A percentile compares a stretch with the other conserved stretches of the same genome.
Evolutionary conservation across 2,888 invertebrate genomes (phyloP).

Genomic region (Brachylomia viminalis): DNA sequence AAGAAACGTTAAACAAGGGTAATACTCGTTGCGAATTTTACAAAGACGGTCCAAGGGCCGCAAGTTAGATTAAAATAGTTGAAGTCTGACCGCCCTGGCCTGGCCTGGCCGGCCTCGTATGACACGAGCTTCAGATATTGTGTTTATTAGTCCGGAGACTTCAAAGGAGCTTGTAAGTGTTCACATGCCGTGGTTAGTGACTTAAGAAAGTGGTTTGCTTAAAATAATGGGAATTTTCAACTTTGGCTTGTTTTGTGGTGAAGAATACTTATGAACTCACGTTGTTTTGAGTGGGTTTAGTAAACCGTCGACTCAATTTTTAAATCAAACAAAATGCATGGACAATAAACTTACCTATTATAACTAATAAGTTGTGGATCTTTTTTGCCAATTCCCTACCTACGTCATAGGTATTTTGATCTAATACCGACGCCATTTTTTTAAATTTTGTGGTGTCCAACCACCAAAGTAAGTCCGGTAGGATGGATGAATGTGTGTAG

Average conservation of each 20-base stretch:
- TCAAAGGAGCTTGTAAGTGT: constrained; percentile 50
- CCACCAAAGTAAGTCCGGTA: too few relatives aligned
- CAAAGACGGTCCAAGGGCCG: constrained; percentile 74
- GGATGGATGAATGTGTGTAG: too few relatives aligned
- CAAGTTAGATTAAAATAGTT: constrained; percentile 87
- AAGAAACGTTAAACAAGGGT: constrained; percentile 79
- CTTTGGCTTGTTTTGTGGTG: constrained; percentile 1
- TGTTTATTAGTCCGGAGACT: constrained; percentile 66
- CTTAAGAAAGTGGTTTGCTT: constrained; percentile 37
- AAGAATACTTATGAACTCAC: not conserved
- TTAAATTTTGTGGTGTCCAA: too few relatives aligned
- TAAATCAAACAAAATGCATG: too few relatives aligned
- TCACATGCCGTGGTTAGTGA: constrained; percentile 20
- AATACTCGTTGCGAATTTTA: constrained; percentile 78
- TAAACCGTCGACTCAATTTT: not conserved
- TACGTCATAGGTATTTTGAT: not conserved
- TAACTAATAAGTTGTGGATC: too few relatives aligned
- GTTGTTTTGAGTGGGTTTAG: not conserved
- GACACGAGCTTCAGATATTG: constrained; percentile 65
- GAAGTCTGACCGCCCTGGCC: constrained; percentile 66
- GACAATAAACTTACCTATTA: too few relatives aligned
- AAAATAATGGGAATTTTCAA: constrained; percentile 33
- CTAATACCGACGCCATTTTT: not conserved
- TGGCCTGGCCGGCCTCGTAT: constrained; percentile 66
- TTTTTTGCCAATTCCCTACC: not conserved